Base-by-base conservation (phyloP, 2,113 vertebrate species). In the Stigmatopora nigra region DNA sequence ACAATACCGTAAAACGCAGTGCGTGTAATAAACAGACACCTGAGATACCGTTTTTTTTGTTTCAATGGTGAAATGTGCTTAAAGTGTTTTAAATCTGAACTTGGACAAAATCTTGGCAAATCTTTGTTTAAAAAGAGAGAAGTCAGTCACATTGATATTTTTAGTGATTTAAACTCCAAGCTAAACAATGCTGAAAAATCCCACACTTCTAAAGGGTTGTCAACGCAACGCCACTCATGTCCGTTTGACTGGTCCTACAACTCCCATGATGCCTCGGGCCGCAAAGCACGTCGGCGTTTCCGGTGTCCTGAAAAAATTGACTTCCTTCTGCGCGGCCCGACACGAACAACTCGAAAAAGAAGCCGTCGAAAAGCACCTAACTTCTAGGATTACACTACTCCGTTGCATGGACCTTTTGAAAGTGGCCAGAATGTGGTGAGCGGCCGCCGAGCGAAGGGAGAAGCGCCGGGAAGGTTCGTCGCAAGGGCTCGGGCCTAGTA, bases 301-400 rank as follows among this genome's bases (percentile, higher is more conserved):
- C 88, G 88, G 88, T 86, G 88, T 88, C 84, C 75, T 76, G 58
- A 73, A 82, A 82, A 84, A 83, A 83, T 85, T 86, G 78, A 88
- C 88, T 89, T 89, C 88, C 88, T 84, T 82, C 84, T 79, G 85
- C 82, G 80, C 78, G 75, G 78, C 69, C 77, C 80, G 84, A 87
- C 76, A 36, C 76, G 87, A 84, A 78, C 75, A 82, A 84, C 77
- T 68, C 80, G 61, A 82, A 64, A 84, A 78, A 85, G 82, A 85
- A 86, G 69, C 77, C 81, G 72, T 82, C 45, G 79, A 25, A 78
- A 86, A 87, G 51, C 84, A 82, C 78, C 51, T 64, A 77, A 74
- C 62, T 59, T 61, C 25, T 12, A 8, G 16, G 38, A 41, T 44
- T 53, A 31, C 55, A 38, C 10, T 19, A 63, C 65, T 47, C 55